These are phyloP conservation scores for Chinchilla lanigera DNA, from an alignment of 2,113 vertebrate genomes.

Conservation along the genomic window DNA sequence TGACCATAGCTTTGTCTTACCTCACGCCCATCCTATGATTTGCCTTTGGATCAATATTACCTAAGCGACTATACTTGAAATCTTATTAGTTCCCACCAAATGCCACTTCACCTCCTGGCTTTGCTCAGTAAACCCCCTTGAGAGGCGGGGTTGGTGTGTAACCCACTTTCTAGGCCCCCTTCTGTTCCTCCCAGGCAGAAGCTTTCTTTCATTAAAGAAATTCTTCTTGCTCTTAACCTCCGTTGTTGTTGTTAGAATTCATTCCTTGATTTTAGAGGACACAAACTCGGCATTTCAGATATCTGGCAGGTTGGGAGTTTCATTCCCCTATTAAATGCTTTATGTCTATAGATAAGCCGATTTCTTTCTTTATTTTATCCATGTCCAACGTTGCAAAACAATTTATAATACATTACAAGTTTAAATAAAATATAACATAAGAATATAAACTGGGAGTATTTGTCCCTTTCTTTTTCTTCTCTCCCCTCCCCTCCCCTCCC, in stretches of 20 bases:
- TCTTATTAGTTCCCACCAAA: not conserved
- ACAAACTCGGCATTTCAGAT: not conserved
- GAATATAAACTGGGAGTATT: not conserved
- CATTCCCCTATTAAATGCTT: not conserved
- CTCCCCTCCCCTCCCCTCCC: fast-evolving
- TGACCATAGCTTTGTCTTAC: not conserved
- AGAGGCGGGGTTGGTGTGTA: not conserved
- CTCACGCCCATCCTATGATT: not conserved
- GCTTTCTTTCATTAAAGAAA: not conserved
- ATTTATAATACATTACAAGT: not conserved
- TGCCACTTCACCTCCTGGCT: not conserved
- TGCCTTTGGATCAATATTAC: not conserved
- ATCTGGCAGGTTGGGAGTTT: not conserved
- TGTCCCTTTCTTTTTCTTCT: fast-evolving
- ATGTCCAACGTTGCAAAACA: not conserved
- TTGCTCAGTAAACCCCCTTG: not conserved
- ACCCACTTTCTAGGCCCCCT: not conserved
- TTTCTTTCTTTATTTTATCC: not conserved
- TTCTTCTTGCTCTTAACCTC: not conserved
- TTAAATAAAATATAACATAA: not conserved
- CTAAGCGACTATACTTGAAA: not conserved
- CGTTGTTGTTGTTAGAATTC: not conserved
- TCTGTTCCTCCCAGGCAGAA: not conserved
- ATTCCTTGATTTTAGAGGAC: not conserved
- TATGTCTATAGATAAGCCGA: not conserved